Evolutionary conservation across 2,797 vertebrate species (phyloP), one percentile per base, ranked within the genome.

Genomic region (Balearica regulorum): DNA sequence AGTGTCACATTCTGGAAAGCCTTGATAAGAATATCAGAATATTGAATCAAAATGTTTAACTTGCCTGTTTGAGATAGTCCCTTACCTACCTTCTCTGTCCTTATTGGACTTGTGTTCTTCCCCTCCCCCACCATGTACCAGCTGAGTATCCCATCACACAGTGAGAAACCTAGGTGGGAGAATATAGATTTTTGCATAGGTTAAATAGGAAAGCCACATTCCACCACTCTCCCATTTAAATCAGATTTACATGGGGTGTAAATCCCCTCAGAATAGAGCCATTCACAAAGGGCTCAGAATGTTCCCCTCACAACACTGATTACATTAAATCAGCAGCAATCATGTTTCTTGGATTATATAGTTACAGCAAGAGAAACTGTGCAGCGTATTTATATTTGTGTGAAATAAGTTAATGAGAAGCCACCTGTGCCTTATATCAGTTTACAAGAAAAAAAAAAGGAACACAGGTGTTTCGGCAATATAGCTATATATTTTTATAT

Each of bases 11-110:
- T 97, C 97, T 97, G 94, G 95, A 97, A 97, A 96, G 96, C 93
- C 96, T 95, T 89, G 97, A 97, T 97, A 97, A 97, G 97, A 97
- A 89, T 97, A 98, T 97, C 95, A 96, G 96, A 97, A 97, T 96
- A 94, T 94, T 93, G 94, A 97, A 97, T 97, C 97, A 96, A 97
- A 97, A 96, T 37, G 81, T 90, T 92, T 82, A 93, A 97, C 91
- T 91, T 95, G 84, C 84, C 94, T 87, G 58, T 93, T 87, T 85
- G 93, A 97, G 88, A 97, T 89, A 95, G 87, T 91, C 91, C 71
- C 71, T 95, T 71, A 28, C 94, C 89, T 93, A 96, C 68, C 84
- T 90, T 86, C 72, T 80, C 75, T 58, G 35, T 92, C 86, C 88
- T 76, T 93, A 77, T 83, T 95, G 93, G 90, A 96, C 96, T 95